A percentile compares a stretch with the other conserved stretches of the same genome.
Evolutionary conservation across 2,888 invertebrate species (phyloP).

Genomic region (Microctonus brassicae): DNA sequence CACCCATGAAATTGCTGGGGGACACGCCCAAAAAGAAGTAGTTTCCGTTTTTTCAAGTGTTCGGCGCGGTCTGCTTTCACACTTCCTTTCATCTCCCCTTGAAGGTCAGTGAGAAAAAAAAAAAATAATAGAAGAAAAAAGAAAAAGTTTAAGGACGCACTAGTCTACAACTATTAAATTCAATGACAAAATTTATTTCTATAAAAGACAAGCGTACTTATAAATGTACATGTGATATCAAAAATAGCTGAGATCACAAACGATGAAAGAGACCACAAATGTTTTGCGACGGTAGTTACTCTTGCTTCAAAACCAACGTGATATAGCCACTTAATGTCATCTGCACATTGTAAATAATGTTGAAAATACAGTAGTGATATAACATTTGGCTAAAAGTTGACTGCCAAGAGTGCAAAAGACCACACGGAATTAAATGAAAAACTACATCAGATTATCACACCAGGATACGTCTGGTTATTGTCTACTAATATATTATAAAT

Average conservation of each 20-base stretch:
- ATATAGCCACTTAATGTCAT: conserved; percentile 34
- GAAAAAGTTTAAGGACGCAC: no score
- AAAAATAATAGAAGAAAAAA: no score
- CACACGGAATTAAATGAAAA: background rate
- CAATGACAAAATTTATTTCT: background rate
- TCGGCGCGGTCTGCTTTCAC: background rate
- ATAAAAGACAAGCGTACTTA: background rate
- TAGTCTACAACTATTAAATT: conserved; percentile 2
- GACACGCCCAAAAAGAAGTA: conserved; percentile 24
- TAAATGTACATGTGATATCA: conserved; percentile 15
- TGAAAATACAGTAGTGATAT: conserved; percentile 18
- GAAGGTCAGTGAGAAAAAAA: background rate
- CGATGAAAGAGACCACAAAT: conserved; percentile 37
- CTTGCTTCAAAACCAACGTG: conserved; percentile 25
- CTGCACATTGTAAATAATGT: conserved; percentile 34
- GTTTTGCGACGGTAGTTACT: conserved; percentile 31
- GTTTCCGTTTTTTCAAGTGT: conserved; percentile 17
- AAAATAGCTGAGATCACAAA: conserved; percentile 27
- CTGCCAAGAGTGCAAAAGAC: background rate
- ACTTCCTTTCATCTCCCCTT: background rate
- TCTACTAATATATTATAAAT: no score
- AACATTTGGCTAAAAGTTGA: background rate
- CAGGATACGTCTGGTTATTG: background rate
- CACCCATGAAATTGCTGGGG: conserved; percentile 20
- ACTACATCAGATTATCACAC: background rate